Base-by-base conservation (phyloP, 2,113 vertebrate genomes). In the Sialia sialis region DNA sequence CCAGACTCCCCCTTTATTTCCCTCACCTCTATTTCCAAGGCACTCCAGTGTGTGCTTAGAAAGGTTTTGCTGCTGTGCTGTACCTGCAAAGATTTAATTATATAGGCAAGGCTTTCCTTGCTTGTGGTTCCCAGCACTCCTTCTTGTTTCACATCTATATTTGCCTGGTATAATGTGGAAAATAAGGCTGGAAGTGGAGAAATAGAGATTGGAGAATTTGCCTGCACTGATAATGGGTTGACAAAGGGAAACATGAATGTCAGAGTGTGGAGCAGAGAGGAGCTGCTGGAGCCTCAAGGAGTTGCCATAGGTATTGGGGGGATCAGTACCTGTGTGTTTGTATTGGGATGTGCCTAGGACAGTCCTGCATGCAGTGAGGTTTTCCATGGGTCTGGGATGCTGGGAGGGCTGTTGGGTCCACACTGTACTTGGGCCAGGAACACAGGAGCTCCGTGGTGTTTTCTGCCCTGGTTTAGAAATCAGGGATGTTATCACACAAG, bases 381-480 rank as follows among this genome's bases (percentile, higher is more conserved):
- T 39, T 73, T 72, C 0, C 7, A 8, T 20, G 34, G 26, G 21
- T 6, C 36, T 16, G 36, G 60, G 41, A 1, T 60, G 36, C 49
- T 60, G 14, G 0, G 2, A 13, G 43, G n/a, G 16, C 49, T 20
- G 0, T 4, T 4, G 52, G 64, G 9, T 49, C 44, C 4, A 0
- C 5, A 2, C 27, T 26, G 9, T 1, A 1, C 51, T 32, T 5
- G 27, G 70, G 19, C 30, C n/a, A 26, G 6, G 25, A 27, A 2
- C 46, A 14, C 30, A 25, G 70, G 51, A 34, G 58, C n/a, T 80
- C 6, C 0, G 2, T 3, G 1, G 21, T 52, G 14, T 16, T 44
- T n/a, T 11, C 46, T 38, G 44, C 13, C 3, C 22, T 29, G 58
- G 3, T 52, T 34, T 23, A 34, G 41, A 63, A 39, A 6, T 46